Evolutionary conservation across 2,797 vertebrate species (phyloP), one percentile per base, ranked within the genome.

Genomic region (Liparis tanakae): DNA sequence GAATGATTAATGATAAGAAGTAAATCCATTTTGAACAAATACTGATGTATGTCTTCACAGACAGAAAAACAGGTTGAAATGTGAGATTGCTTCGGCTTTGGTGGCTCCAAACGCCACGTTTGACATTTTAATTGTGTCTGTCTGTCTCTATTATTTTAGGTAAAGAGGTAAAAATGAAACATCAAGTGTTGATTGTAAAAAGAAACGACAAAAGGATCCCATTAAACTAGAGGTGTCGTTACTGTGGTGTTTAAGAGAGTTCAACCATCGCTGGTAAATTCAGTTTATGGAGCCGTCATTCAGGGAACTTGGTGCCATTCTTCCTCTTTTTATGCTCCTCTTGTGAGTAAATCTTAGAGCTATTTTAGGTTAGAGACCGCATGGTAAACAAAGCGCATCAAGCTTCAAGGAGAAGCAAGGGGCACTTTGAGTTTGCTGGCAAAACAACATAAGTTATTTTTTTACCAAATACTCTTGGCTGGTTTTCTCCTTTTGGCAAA

Each of bases 331-430:
- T 3, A 64, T 50, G 44, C 18, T 36, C 30, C 44, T 20, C 30
- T 34, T 63, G 33, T 9, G 37, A 67, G 17, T 33, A 44, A 33
- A 30, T 67, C 17, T 67, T n/a, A 15, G 41, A n/a, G 25, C 25
- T 14, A 18, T 67, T 33, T 55, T 44, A 44, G n/a, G 22, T 54
- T n/a, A 5, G 15, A 41, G 50, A 54, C 15, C 25, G 13, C 30
- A 64, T 50, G 44, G 15, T 50, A 20, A 37, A 36, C 62, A 50
- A 36, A 36, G 36, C 50, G 62, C 62, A 58, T 58, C 17, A 18
- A 7, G 18, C 56, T 37, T 58, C 57, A 22, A 5, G n/a, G 48
- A 20, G 18, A 48, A 6, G n/a, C n/a, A n/a, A 10, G 17, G 48
- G 5, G 9, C n/a, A 20, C 9, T 12, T 51, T 20, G n/a, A n/a